phyloP scores from a whole-genome alignment of 2,113 vertebrate genomes.

The Lepus americanus region DNA sequence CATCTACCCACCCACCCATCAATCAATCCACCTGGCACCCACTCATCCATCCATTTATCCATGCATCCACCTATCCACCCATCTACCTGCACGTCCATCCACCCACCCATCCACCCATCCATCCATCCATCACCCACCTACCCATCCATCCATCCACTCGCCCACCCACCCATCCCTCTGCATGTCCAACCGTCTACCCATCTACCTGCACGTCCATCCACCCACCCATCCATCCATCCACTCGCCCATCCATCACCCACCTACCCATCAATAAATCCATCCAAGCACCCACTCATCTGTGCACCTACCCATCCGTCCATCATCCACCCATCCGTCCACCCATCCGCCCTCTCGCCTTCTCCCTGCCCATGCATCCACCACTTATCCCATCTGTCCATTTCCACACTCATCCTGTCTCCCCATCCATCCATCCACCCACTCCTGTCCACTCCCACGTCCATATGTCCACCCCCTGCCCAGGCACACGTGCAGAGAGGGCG shows the following conservation, averaged over 20 bases:
- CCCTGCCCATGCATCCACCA: background rate
- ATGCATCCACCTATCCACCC: background rate
- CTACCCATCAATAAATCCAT: background rate
- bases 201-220: background rate
- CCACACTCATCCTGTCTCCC: too few relatives aligned
- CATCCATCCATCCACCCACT: background rate
- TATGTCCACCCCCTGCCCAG: too few relatives aligned
- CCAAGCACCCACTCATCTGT: fast-evolving
- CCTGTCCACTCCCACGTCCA: fast-evolving
- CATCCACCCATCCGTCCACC: fast-evolving
- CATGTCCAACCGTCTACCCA: too few relatives aligned
- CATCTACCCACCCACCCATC: too few relatives aligned
- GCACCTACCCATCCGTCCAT: background rate
- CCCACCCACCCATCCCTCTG: too few relatives aligned
- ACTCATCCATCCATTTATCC: fast-evolving
- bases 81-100: too few relatives aligned
- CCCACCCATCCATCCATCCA: background rate
- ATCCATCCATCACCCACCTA: fast-evolving
- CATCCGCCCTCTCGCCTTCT: too few relatives aligned
- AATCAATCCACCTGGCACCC: too few relatives aligned
- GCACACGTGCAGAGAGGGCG: background rate
- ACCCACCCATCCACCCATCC: background rate
- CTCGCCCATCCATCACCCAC: too few relatives aligned
- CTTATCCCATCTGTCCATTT: too few relatives aligned
- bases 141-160: too few relatives aligned